A percentile compares a stretch with the other conserved stretches of the same genome.
Evolutionary conservation across 2,113 vertebrate genomes (phyloP).

Genomic region (Calyptomena viridis): DNA sequence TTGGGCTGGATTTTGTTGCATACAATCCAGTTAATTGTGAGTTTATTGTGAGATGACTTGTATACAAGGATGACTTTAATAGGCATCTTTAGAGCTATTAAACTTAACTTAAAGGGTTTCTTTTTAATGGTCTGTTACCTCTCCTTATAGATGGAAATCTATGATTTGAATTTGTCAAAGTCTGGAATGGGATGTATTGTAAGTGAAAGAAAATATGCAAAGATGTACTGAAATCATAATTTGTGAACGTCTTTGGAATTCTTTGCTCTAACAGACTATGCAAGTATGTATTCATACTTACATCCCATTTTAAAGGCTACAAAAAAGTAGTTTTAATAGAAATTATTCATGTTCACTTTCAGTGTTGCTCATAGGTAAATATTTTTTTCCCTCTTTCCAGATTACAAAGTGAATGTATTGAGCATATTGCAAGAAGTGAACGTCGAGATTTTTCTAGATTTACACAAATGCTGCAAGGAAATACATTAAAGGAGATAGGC

Average conservation of each 20-base stretch:
- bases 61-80: neutral
- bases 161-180: neutral
- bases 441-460: too few species aligned
- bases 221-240: neutral
- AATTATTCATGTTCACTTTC: neutral
- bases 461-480: too few species aligned
- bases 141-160: too few species aligned
- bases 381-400: neutral
- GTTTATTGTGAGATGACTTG: neutral
- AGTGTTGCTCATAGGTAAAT: neutral
- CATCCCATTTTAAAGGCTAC: neutral
- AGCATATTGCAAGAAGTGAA: too few species aligned
- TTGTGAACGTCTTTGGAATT: neutral
- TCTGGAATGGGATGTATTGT: neutral
- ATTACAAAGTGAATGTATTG: too few species aligned
- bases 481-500: too few species aligned
- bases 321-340: neutral
- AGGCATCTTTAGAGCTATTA: neutral
- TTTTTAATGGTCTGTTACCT: neutral
- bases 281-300: neutral
- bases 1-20: neutral
- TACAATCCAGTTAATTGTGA: accelerated
- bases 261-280: neutral
- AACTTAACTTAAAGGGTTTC: neutral
- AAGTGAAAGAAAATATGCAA: neutral